phyloP scores from a whole-genome alignment of 2,113 vertebrate genomes.

The Gavia stellata region DNA sequence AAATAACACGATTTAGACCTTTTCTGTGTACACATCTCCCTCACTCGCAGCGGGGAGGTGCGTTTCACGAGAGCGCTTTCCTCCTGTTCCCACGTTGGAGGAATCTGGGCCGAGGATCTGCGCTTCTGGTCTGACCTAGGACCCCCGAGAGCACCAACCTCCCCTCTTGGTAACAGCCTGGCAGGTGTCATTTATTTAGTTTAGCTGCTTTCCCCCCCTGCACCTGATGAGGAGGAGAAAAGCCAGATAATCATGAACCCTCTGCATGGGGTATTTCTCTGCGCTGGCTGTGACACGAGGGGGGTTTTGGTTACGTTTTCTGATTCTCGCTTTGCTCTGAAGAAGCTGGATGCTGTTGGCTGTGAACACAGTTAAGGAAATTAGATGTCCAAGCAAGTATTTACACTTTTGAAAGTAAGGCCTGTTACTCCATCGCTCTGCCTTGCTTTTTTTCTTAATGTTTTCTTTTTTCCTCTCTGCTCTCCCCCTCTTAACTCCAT shows the following conservation, averaged over 20 bases:
- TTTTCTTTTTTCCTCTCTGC: no score
- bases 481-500: fast-evolving
- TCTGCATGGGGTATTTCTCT: neutral
- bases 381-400: neutral
- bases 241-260: neutral
- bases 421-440: neutral
- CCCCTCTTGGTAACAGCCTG: neutral
- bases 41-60: fast-evolving
- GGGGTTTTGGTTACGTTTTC: neutral
- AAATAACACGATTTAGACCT: fast-evolving
- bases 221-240: neutral
- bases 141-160: neutral
- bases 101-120: neutral
- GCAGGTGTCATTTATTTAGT: neutral
- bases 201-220: neutral
- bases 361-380: neutral
- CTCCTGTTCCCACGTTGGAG: neutral
- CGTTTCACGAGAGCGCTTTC: neutral
- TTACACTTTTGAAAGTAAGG: neutral
- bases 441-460: neutral
- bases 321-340: neutral
- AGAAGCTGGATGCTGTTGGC: neutral
- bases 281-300: neutral
- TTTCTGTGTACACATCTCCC: fast-evolving
- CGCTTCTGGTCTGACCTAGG: neutral